Evolutionary conservation across 2,113 vertebrate species (phyloP).

Genomic region (Ptilonorhynchus violaceus): DNA sequence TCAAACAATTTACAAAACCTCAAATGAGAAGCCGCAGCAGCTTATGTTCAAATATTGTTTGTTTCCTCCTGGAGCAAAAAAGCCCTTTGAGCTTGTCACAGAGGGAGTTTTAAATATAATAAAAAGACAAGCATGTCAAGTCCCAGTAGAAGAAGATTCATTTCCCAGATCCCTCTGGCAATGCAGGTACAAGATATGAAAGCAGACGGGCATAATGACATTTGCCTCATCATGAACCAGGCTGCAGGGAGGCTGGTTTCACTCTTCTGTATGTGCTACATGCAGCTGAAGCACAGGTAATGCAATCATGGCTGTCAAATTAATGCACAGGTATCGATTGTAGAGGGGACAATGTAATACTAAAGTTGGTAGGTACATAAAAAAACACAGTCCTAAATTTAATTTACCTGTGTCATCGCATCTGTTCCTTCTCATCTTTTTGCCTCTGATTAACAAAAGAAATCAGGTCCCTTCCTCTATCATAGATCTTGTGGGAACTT

Average conservation of each 20-base stretch:
- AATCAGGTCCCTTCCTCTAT: background rate
- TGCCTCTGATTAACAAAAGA: slow-evolving; percentile 11
- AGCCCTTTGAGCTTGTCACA: background rate
- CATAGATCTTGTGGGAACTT: background rate
- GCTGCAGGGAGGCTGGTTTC: slow-evolving; percentile 60
- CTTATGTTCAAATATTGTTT: background rate
- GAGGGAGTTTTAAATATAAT: slow-evolving; percentile 37
- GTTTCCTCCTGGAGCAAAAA: background rate
- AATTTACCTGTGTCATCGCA: slow-evolving; percentile 41
- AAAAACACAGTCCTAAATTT: slow-evolving; percentile 49
- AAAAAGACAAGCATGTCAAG: slow-evolving; percentile 55
- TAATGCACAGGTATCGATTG: slow-evolving; percentile 72
- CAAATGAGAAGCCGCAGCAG: background rate
- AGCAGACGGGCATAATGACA: slow-evolving; percentile 73
- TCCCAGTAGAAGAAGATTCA: slow-evolving; percentile 45
- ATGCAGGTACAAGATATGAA: slow-evolving; percentile 70
- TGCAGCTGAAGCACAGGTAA: slow-evolving; percentile 67
- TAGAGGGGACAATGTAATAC: slow-evolving; percentile 38
- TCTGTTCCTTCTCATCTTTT: slow-evolving; percentile 45
- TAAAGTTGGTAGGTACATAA: slow-evolving; percentile 51
- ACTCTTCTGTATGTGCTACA: slow-evolving; percentile 59
- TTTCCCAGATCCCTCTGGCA: slow-evolving; percentile 66
- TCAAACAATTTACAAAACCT: background rate
- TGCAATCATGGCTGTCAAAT: slow-evolving; percentile 74
- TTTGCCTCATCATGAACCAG: slow-evolving; percentile 66